Conservation (phyloP, 2,888 invertebrate species). For the Podabrus alpinus region DNA sequence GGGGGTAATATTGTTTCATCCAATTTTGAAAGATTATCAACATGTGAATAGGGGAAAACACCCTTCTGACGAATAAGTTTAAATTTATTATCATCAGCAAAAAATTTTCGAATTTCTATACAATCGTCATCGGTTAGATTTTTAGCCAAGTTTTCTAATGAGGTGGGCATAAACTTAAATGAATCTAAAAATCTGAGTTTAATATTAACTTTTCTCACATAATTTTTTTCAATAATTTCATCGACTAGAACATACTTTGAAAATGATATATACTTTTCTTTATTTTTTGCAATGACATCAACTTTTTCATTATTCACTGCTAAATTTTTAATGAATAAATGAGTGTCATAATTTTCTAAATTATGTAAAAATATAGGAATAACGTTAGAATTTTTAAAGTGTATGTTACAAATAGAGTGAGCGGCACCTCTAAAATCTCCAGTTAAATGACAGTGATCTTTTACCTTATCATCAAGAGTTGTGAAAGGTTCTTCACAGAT, state of each 20-base stretch:
- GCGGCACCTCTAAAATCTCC: too few species aligned
- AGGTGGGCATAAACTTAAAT: too few species aligned
- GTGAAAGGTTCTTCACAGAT: too few species aligned
- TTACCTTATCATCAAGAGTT: too few species aligned
- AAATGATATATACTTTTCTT: constrained; percentile 8
- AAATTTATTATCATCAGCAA: background rate
- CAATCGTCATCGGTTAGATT: background rate
- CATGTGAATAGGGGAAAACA: constrained; percentile 1
- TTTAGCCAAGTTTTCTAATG: background rate
- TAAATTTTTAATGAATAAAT: background rate
- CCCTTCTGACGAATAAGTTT: constrained; percentile 1
- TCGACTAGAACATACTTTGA: background rate
- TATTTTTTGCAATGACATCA: constrained; percentile 1
- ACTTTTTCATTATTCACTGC: background rate
- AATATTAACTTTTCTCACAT: background rate
- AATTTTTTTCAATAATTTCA: background rate
- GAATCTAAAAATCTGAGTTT: background rate
- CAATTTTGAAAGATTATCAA: background rate
- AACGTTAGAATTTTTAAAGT: too few species aligned
- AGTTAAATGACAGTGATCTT: too few species aligned
- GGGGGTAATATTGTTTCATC: background rate
- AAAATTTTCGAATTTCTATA: background rate
- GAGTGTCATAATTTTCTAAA: background rate
- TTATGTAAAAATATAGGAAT: background rate
- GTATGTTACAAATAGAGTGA: too few species aligned